Conservation (phyloP, 2,113 vertebrate species). For the Abramis brama region DNA sequence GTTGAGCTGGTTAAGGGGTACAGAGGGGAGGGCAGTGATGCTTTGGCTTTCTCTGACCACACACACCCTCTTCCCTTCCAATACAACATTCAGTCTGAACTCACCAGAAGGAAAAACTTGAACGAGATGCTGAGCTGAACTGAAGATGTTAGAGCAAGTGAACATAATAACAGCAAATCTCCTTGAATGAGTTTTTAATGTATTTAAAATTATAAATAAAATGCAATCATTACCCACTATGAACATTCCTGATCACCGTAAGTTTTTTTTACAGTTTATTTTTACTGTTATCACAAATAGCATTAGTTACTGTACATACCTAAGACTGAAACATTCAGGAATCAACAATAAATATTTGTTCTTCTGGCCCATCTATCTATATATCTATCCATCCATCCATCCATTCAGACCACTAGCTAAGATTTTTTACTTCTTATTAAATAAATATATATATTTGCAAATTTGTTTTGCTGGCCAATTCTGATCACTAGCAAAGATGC, state of each 20-base stretch:
- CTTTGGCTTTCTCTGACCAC: conserved; percentile 50
- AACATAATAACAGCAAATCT: background rate
- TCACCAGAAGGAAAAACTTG: background rate
- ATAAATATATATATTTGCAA: too few relatives aligned
- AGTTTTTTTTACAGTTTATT: background rate
- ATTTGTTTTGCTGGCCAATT: too few relatives aligned
- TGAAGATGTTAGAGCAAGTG: background rate
- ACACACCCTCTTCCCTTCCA: conserved; percentile 27
- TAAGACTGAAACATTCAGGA: too few relatives aligned
- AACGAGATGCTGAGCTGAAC: conserved; percentile 1
- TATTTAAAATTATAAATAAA: background rate
- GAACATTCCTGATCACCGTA: background rate
- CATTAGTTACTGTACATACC: too few relatives aligned
- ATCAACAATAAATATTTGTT: background rate
- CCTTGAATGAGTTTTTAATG: background rate
- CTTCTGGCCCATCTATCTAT: too few relatives aligned
- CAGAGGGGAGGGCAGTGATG: conserved; percentile 46
- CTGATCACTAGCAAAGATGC: too few relatives aligned
- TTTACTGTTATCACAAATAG: too few relatives aligned
- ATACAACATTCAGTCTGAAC: background rate
- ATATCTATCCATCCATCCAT: too few relatives aligned
- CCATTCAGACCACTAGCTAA: too few relatives aligned
- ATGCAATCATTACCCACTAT: background rate
- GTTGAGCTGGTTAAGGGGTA: conserved; percentile 56
- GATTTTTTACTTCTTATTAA: too few relatives aligned